Percentiles rank a stretch among this genome's conserved stretches.
Conservation (phyloP, 1,140 invertebrate genomes). For the Eriocheir sinensis region DNA sequence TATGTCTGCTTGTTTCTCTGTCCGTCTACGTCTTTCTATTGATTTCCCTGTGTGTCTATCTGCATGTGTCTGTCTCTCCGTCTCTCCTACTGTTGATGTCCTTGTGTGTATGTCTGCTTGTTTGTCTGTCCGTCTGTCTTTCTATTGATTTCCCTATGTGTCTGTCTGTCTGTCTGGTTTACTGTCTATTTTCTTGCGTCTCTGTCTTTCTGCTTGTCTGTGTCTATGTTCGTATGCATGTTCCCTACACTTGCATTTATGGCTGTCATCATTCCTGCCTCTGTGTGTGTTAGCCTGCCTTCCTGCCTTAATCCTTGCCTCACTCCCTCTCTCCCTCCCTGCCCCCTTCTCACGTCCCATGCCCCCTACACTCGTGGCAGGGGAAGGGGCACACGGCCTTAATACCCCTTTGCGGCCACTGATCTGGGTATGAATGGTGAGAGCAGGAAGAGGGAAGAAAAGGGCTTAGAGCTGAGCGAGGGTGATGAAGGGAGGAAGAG, state of each 20-base stretch:
- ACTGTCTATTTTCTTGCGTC: background rate
- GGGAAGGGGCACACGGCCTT: background rate
- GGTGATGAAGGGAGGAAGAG: constrained; percentile 15
- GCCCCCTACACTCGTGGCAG: background rate
- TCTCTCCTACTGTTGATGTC: background rate
- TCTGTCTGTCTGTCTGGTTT: background rate
- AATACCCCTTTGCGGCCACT: background rate
- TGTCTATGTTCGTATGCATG: background rate
- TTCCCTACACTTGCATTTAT: too few relatives aligned
- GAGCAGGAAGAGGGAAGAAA: background rate
- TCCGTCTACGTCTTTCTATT: background rate
- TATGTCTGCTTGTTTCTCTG: constrained; percentile 1
- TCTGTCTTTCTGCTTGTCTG: background rate
- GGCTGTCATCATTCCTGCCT: too few relatives aligned
- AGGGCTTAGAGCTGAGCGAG: background rate
- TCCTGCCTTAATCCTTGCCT: too few relatives aligned
- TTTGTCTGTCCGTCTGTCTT: background rate
- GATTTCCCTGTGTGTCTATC: background rate
- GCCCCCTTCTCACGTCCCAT: background rate
- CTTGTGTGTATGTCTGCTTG: background rate
- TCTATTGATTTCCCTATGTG: background rate
- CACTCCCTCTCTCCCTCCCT: background rate
- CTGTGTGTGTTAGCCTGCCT: background rate
- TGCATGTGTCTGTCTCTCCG: background rate
- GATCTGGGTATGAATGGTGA: background rate